These are phyloP conservation scores for Tubulanus polymorphus DNA, from an alignment of 2,888 invertebrate species.

Conservation along the genomic window DNA sequence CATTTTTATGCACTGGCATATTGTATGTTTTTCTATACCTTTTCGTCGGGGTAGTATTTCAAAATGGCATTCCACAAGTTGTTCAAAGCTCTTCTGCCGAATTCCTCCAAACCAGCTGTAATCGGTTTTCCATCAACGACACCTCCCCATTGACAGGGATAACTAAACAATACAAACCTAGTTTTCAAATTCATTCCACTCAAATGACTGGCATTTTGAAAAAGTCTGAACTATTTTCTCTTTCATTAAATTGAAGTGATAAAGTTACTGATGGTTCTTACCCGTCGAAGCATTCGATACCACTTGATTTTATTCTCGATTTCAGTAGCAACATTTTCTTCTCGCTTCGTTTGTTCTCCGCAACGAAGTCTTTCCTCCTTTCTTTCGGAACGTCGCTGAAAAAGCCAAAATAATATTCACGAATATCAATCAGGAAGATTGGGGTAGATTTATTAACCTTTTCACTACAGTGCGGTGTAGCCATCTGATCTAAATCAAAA, in stretches of 20 bases:
- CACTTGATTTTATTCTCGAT: conserved; percentile 34
- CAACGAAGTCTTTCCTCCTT: conserved; percentile 34
- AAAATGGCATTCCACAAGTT: conserved; percentile 50
- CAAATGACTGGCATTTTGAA: background rate
- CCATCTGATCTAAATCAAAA: too few species aligned
- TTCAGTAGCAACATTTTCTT: conserved; percentile 40
- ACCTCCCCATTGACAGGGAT: conserved; percentile 52
- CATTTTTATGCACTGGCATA: too few species aligned
- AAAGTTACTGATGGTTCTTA: conserved; percentile 19
- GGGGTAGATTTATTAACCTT: too few species aligned
- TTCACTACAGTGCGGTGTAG: too few species aligned
- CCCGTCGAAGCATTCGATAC: conserved; percentile 48
- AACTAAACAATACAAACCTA: conserved; percentile 30
- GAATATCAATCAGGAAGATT: too few species aligned
- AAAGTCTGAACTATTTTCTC: background rate
- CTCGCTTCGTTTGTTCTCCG: conserved; percentile 29
- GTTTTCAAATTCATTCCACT: background rate
- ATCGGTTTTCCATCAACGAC: conserved; percentile 45
- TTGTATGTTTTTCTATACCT: background rate
- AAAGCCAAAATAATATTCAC: conserved; percentile 9
- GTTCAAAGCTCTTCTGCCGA: conserved; percentile 49
- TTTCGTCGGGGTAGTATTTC: conserved; percentile 42
- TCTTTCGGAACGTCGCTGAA: conserved; percentile 43
- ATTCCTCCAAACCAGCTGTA: conserved; percentile 45
- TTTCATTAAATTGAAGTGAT: background rate